Evolutionary conservation across 2,888 invertebrate genomes (phyloP).

Genomic region (Lysandra coridon): DNA sequence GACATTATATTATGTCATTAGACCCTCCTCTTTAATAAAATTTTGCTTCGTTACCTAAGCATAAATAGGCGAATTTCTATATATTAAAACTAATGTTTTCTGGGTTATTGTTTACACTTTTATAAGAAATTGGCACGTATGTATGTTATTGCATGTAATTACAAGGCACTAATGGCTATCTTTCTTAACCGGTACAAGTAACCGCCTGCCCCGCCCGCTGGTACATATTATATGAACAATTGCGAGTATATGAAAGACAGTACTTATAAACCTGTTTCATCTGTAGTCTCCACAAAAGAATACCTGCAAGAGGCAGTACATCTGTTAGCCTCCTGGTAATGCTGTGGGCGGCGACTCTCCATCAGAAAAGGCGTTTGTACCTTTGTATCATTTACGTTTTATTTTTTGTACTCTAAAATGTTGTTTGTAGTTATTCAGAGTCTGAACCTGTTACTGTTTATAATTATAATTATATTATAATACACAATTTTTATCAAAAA

Average conservation of each 20-base stretch:
- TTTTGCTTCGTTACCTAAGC: too few species aligned
- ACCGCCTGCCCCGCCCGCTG: slow-evolving; percentile 5
- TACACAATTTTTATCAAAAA: too few species aligned
- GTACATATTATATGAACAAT: slow-evolving; percentile 9
- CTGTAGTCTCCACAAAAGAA: slow-evolving; percentile 12
- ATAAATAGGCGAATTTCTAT: background rate
- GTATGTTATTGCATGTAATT: background rate
- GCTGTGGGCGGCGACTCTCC: background rate
- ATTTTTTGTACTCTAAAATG: background rate
- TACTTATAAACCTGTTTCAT: slow-evolving; percentile 3
- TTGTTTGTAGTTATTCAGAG: background rate
- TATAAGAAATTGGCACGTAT: background rate
- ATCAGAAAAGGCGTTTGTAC: background rate
- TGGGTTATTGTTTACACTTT: background rate
- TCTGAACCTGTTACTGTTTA: too few species aligned
- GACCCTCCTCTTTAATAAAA: too few species aligned
- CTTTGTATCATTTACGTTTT: background rate
- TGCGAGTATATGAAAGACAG: slow-evolving; percentile 8
- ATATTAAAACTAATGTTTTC: background rate
- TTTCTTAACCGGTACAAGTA: slow-evolving; percentile 11
- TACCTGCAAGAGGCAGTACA: slow-evolving; percentile 1
- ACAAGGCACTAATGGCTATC: background rate
- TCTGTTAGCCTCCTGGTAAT: slow-evolving; percentile 14
- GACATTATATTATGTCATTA: too few species aligned
- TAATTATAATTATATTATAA: too few species aligned